Evolutionary conservation across 2,797 vertebrate genomes (phyloP).

Genomic region (Karalla daura): DNA sequence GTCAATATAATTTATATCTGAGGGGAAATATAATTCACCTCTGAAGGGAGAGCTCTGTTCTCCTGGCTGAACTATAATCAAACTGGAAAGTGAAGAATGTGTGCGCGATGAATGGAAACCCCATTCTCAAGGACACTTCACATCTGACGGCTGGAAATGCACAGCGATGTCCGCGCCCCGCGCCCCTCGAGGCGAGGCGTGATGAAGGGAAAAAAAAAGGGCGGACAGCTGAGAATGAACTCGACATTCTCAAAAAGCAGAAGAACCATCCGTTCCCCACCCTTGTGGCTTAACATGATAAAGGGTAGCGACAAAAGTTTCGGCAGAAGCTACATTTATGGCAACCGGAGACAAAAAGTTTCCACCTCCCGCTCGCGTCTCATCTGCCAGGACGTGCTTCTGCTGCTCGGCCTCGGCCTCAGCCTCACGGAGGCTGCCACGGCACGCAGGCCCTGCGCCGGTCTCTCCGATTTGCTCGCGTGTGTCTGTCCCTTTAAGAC

Average conservation of each 20-base stretch:
- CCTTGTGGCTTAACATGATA: constrained; percentile 9
- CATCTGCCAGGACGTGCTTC: constrained; percentile 2
- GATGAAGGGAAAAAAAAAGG: too few species aligned
- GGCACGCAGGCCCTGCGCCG: too few species aligned
- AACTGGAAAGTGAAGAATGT: constrained; percentile 3
- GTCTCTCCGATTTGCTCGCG: too few species aligned
- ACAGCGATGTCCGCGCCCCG: background rate
- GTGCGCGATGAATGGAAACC: constrained; percentile 10
- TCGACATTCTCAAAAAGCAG: constrained; percentile 7
- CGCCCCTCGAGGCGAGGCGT: background rate
- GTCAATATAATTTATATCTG: constrained; percentile 24
- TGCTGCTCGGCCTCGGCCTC: constrained; percentile 35
- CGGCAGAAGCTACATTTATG: constrained; percentile 9
- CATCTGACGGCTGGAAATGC: constrained; percentile 23
- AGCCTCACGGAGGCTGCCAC: too few species aligned
- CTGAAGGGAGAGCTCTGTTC: background rate
- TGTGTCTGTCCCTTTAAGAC: too few species aligned
- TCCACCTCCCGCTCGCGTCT: constrained; percentile 12
- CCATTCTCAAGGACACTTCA: constrained; percentile 26
- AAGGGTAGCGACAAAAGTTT: constrained; percentile 1
- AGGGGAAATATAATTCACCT: constrained; percentile 18
- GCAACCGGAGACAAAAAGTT: constrained; percentile 6
- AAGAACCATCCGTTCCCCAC: background rate
- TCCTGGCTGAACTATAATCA: constrained; percentile 24
- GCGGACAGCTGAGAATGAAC: background rate